phyloP scores from a whole-genome alignment of 2,888 invertebrate genomes.

The Tipula vernalis region DNA sequence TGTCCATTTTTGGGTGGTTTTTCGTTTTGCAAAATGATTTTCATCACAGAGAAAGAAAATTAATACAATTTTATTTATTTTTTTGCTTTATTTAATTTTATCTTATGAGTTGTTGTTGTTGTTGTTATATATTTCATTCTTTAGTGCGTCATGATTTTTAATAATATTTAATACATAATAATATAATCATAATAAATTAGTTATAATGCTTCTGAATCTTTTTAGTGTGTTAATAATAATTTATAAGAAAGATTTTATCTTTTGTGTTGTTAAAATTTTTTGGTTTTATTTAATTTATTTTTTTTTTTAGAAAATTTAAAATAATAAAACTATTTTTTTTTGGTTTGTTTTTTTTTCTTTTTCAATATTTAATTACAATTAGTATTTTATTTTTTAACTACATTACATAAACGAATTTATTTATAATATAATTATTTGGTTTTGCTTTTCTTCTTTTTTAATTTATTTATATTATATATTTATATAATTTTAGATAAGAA shows the following conservation, averaged over 20 bases:
- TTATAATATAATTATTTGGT: neutral
- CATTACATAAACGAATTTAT: neutral
- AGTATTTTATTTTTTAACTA: neutral
- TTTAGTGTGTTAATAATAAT: neutral
- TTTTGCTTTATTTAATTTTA: neutral
- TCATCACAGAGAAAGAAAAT: neutral
- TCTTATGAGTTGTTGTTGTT: neutral
- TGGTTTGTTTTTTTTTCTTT: neutral
- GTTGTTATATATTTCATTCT: neutral
- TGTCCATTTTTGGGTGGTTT: neutral
- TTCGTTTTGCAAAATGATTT: neutral
- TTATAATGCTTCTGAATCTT: neutral
- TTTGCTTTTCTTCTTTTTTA: neutral
- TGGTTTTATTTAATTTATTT: neutral
- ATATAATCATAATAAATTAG: neutral
- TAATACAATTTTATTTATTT: neutral
- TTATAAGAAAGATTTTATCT: neutral
- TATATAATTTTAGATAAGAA: neutral
- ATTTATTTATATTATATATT: neutral
- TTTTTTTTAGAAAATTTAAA: slow-evolving; percentile 6
- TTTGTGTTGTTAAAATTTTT: neutral
- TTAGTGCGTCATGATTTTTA: neutral
- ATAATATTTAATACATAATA: neutral
- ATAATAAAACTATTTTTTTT: neutral
- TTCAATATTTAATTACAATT: neutral